Evolutionary conservation across 2,888 invertebrate genomes (phyloP).

Genomic region (Leuctra nigra): DNA sequence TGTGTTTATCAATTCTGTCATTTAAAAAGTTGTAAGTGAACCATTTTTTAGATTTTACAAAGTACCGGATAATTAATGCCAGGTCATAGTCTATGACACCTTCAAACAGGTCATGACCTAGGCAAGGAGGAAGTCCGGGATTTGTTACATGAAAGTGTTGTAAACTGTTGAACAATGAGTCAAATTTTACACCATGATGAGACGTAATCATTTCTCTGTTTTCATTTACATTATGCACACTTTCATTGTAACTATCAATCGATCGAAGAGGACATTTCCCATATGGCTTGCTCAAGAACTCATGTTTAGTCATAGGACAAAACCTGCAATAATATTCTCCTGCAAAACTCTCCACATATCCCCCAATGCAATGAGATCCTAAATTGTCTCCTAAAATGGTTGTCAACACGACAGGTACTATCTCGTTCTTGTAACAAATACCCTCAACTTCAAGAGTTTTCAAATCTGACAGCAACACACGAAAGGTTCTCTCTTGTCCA

Average conservation of each 20-base stretch:
- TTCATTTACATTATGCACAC: neutral
- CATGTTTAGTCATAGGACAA: neutral
- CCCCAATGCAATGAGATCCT: slow-evolving; percentile 10
- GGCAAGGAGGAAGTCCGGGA: slow-evolving; percentile 7
- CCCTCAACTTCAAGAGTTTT: neutral
- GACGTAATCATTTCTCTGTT: neutral
- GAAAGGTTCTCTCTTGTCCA: neutral
- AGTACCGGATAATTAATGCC: neutral
- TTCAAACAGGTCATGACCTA: slow-evolving; percentile 15
- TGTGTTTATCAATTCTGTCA: neutral
- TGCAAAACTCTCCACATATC: slow-evolving; percentile 6
- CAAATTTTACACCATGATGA: slow-evolving; percentile 7
- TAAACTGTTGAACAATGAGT: slow-evolving; percentile 11
- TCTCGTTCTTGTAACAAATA: neutral
- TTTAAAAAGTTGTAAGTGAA: neutral
- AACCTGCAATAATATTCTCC: slow-evolving; percentile 5
- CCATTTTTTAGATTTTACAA: slow-evolving; percentile 9
- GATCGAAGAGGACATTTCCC: neutral
- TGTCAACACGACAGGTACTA: neutral
- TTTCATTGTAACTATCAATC: neutral
- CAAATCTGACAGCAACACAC: neutral
- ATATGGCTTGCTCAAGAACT: neutral
- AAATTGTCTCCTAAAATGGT: slow-evolving; percentile 8
- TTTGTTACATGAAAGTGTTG: slow-evolving; percentile 4
- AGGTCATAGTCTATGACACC: slow-evolving; percentile 6